These are phyloP conservation scores for Ginglymostoma cirratum DNA, from an alignment of 2,113 vertebrate species.

Conservation along the genomic window DNA sequence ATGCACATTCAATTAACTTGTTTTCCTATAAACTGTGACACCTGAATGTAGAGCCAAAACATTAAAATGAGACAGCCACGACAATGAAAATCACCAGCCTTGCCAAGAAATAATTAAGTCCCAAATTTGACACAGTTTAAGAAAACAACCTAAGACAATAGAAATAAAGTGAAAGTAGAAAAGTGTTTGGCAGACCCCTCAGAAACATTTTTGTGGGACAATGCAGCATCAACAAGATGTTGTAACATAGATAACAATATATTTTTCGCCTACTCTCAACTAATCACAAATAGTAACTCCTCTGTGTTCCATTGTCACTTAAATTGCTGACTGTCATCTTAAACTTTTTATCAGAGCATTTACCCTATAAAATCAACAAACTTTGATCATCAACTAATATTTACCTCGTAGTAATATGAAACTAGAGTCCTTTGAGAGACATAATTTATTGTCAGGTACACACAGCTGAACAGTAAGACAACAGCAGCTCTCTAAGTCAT, in stretches of 20 bases:
- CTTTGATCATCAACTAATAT: constrained; percentile 13
- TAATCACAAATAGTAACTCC: neutral
- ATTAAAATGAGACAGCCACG: neutral
- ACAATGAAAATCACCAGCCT: neutral
- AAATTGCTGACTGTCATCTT: constrained; percentile 1
- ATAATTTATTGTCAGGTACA: neutral
- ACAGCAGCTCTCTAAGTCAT: neutral
- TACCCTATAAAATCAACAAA: neutral
- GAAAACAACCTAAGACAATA: neutral
- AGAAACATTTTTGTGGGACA: neutral
- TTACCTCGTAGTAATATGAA: neutral
- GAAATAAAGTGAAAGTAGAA: neutral
- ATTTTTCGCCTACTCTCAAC: neutral
- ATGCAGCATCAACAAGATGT: neutral
- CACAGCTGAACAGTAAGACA: neutral
- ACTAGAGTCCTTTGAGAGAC: neutral
- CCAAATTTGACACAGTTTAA: neutral
- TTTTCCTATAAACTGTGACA: neutral
- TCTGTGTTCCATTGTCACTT: neutral
- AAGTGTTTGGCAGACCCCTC: neutral
- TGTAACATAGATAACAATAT: neutral
- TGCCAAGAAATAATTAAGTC: neutral
- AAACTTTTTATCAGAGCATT: neutral
- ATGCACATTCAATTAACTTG: neutral
- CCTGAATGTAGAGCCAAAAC: neutral